Conservation (phyloP, 2,888 invertebrate genomes). For the Tigriopus californicus region DNA sequence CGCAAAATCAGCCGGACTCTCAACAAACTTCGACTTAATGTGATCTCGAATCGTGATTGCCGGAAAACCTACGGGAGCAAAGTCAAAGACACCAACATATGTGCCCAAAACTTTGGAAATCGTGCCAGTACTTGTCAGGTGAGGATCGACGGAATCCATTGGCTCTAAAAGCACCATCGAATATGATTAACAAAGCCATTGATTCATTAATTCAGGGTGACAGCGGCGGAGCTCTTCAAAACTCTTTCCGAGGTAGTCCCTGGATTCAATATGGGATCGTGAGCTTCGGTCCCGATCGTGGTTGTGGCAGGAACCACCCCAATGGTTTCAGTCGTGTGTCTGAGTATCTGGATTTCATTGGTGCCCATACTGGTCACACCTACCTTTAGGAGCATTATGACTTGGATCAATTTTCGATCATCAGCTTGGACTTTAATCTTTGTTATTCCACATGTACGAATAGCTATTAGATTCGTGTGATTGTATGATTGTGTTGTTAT, state of each 20-base stretch:
- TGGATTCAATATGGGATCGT: conserved; percentile 8
- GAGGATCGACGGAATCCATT: too few species aligned
- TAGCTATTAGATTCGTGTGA: too few species aligned
- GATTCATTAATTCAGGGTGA: conserved; percentile 13
- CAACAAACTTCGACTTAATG: background rate
- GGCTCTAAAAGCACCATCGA: too few species aligned
- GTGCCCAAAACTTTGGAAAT: background rate
- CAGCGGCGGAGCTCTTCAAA: conserved; percentile 1
- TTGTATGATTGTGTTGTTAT: too few species aligned
- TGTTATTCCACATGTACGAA: too few species aligned
- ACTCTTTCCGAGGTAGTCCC: background rate
- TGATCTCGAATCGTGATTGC: background rate
- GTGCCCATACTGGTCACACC: background rate
- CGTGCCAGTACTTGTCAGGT: conserved; percentile 1
- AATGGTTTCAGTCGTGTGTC: background rate
- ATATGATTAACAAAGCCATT: too few species aligned
- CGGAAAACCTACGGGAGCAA: background rate
- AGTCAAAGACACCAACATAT: background rate
- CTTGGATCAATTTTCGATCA: too few species aligned
- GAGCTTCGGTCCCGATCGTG: conserved; percentile 3
- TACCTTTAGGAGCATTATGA: background rate
- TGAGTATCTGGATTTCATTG: conserved; percentile 3
- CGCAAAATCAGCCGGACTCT: background rate
- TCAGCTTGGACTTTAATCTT: too few species aligned
- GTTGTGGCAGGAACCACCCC: background rate